These are phyloP conservation scores for Synchiropus splendidus DNA, from an alignment of 2,113 vertebrate species.

Conservation along the genomic window DNA sequence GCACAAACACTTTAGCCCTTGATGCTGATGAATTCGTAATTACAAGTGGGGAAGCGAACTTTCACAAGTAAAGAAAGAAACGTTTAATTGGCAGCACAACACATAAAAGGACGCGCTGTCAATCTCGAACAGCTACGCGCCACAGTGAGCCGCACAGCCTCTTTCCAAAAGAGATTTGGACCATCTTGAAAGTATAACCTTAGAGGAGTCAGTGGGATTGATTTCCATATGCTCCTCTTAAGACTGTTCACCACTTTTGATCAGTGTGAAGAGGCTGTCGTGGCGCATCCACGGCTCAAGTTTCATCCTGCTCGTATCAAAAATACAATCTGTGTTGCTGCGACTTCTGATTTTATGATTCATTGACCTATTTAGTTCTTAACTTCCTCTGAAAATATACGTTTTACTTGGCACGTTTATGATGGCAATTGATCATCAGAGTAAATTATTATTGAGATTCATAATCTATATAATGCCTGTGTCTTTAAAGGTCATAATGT, in stretches of 20 bases:
- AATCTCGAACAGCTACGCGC: conserved; percentile 34
- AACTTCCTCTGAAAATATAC: too few relatives aligned
- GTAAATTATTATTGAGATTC: too few relatives aligned
- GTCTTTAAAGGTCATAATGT: too few relatives aligned
- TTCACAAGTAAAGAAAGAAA: conserved; percentile 11
- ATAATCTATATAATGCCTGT: too few relatives aligned
- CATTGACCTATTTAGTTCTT: too few relatives aligned
- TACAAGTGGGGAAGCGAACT: conserved; percentile 16
- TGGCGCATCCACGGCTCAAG: too few relatives aligned
- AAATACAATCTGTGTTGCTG: conserved; percentile 8
- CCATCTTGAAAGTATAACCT: conserved; percentile 42
- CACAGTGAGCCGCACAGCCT: conserved; percentile 28
- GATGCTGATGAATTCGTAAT: conserved; percentile 35
- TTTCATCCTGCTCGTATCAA: too few relatives aligned
- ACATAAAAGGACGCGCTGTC: conserved; percentile 26
- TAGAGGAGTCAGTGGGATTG: conserved; percentile 57
- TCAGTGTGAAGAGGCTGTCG: conserved; percentile 12
- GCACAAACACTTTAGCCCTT: conserved; percentile 16
- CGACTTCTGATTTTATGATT: conserved; percentile 21
- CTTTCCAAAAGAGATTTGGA: too few relatives aligned
- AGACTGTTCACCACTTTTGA: conserved; percentile 38
- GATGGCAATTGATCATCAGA: too few relatives aligned
- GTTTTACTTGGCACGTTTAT: too few relatives aligned
- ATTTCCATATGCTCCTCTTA: conserved; percentile 47
- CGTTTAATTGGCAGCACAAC: conserved; percentile 9